Evolutionary conservation across 2,888 invertebrate genomes (phyloP), one percentile per base, ranked within the genome.

Genomic region (Salticus scenicus): DNA sequence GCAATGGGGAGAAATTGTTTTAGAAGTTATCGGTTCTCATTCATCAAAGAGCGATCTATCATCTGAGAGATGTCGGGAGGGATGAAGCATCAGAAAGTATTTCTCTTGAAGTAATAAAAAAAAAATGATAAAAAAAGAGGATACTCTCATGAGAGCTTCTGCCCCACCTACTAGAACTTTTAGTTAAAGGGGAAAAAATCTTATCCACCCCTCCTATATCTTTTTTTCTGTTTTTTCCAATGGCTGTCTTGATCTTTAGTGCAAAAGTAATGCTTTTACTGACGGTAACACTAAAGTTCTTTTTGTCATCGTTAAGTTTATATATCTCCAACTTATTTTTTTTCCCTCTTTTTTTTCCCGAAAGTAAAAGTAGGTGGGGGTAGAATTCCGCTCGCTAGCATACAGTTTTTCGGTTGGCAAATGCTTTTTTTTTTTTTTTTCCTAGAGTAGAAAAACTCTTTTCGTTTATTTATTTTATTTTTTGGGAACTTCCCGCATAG

Each of bases 41-140:
- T 84, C 83, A 84, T 84, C 83, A 84, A 84, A 84, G 83, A 42
- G 14, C 83, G 76, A 84, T 84, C 83, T 84, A 84, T 84, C 83
- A 84, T 84, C 77, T 67, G 42, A 28, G 42, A 51, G n/a, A n/a
- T n/a, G n/a, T n/a, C n/a, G 76, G 20, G 42, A 41, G 33, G 41
- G 30, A 31, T 20, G 67, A 30, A 47, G 30, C 27, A 67, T 67
- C 67, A 27, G 67, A 57, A 57, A 70, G 70, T 72, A 24, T 57
- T 24, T 24, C 57, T 17, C 57, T 57, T 57, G 47, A 67, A 41
- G 42, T n/a, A n/a, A 17, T 30, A 57, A 57, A 51, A 57, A 30
- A 30, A 63, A 57, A 31, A 73, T 12, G 17, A n/a, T 24, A 63
- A 63, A 73, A 73, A 69, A 33, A 24, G 20, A 31, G 33, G 67